Conservation (phyloP, 92 coral and sea anemone species). For the Phenganax subtilis region DNA sequence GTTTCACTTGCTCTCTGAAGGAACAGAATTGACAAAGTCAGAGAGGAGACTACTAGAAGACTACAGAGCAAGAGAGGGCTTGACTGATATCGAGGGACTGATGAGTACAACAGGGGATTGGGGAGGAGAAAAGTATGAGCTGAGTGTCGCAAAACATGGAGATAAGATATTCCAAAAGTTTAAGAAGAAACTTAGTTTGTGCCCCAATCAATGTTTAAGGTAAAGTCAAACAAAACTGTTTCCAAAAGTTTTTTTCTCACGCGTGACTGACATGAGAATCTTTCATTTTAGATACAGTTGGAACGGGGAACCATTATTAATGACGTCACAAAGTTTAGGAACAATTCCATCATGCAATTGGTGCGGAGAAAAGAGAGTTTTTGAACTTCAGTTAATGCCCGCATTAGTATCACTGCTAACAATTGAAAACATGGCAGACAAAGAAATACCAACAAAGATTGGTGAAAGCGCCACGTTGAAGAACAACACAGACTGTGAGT, state of each 20-base stretch:
- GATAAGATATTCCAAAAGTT: constrained; percentile 78
- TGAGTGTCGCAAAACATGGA: constrained; percentile 63
- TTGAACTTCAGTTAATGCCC: constrained; percentile 89
- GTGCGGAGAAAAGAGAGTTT: constrained; percentile 75
- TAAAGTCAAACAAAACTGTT: background rate
- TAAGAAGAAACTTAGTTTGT: constrained; percentile 58
- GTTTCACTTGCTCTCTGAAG: background rate
- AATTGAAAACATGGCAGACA: background rate
- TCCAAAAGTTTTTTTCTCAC: background rate
- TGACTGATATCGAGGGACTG: constrained; percentile 40
- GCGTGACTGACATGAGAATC: background rate
- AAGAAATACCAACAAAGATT: background rate
- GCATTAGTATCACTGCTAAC: constrained; percentile 60
- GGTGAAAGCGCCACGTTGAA: background rate
- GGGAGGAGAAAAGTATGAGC: constrained; percentile 64
- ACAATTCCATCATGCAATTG: constrained; percentile 58
- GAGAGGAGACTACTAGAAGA: constrained; percentile 60
- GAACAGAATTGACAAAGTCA: constrained; percentile 46
- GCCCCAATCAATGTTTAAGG: constrained; percentile 83
- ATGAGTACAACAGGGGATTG: constrained; percentile 27
- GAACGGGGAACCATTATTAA: constrained; percentile 72
- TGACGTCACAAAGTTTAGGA: constrained; percentile 32
- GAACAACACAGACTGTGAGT: constrained; percentile 4
- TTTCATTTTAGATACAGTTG: constrained; percentile 60
- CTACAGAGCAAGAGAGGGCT: constrained; percentile 67